Evolutionary conservation across 1,140 invertebrate genomes (phyloP), one percentile per base, ranked within the genome.

Genomic region (Galleria mellonella): DNA sequence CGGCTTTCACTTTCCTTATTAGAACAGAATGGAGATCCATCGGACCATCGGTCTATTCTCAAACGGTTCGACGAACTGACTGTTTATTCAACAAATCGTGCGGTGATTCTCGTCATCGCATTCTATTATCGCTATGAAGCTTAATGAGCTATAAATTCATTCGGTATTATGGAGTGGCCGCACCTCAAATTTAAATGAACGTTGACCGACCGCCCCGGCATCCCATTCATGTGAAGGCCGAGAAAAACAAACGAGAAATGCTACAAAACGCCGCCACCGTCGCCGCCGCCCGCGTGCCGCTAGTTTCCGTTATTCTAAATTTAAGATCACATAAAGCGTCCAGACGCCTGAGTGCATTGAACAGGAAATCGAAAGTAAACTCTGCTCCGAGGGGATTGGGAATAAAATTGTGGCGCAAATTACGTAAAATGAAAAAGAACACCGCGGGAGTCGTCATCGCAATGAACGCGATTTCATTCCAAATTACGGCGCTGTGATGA

Each of bases 161-260:
- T 68, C 57, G 62, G 63, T 74, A 71, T 73, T 75, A 74, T 72
- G 64, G 62, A 57, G 56, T 63, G 64, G 67, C 61, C 58, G 53
- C 60, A 45, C 43, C 51, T 63, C 55, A 55, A 72, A 67, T 65
- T 66, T 47, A 60, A 64, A 63, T 62, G 67, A 58, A 54, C 72
- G 68, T 71, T 75, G 69, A 77, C 63, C 66, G 67, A 30, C 37
- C 52, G 46, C 36, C 33, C 32, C 47, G 69, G 72, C 69, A 70
- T 79, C 59, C 48, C 75, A 83, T 79, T 79, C 78, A 83, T 70
- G 73, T 68, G 70, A 76, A 79, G 75, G 73, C 59, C 75, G 63
- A 56, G 44, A 35, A 62, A 67, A 69, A 65, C 63, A 58, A 61
- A 71, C 61, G 61, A 53, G 62, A 66, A 64, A 23, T 23, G 17